Conservation (phyloP, 2,888 invertebrate genomes). For the Papilio protenor region DNA sequence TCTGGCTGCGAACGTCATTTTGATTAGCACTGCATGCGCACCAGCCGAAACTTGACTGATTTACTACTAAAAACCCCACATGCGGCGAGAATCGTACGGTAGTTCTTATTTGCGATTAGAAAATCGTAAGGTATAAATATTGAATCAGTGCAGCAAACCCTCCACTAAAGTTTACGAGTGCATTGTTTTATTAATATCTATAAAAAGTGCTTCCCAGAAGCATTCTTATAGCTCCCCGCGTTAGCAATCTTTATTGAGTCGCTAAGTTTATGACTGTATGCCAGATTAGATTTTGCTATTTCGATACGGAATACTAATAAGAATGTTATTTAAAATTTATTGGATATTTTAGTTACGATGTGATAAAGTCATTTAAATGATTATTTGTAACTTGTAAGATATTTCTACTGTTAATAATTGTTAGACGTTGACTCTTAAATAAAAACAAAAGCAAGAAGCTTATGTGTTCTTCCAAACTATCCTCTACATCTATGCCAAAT, state of each 20-base stretch:
- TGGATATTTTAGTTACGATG: not conserved
- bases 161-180: slow-evolving; percentile 72
- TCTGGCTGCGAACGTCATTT: no score
- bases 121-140: slow-evolving; percentile 52
- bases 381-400: not conserved
- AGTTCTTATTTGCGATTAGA: not conserved
- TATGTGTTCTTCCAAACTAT: no score
- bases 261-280: slow-evolving; percentile 66
- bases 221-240: slow-evolving; percentile 64
- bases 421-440: no score
- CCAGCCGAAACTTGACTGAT: no score
- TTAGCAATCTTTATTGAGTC: slow-evolving; percentile 68
- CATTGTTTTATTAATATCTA: slow-evolving; percentile 83
- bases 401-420: not conserved
- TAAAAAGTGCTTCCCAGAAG: slow-evolving; percentile 76
- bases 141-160: slow-evolving; percentile 51
- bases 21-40: no score
- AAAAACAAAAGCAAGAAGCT: no score
- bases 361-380: not conserved
- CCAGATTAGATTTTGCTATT: slow-evolving; percentile 41
- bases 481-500: no score
- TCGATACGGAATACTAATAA: slow-evolving; percentile 34
- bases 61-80: no score
- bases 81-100: no score
- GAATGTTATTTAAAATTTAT: slow-evolving; percentile 1